Evolutionary conservation across 2,113 vertebrate species (phyloP).

Genomic region (Coregonus clupeaformis): DNA sequence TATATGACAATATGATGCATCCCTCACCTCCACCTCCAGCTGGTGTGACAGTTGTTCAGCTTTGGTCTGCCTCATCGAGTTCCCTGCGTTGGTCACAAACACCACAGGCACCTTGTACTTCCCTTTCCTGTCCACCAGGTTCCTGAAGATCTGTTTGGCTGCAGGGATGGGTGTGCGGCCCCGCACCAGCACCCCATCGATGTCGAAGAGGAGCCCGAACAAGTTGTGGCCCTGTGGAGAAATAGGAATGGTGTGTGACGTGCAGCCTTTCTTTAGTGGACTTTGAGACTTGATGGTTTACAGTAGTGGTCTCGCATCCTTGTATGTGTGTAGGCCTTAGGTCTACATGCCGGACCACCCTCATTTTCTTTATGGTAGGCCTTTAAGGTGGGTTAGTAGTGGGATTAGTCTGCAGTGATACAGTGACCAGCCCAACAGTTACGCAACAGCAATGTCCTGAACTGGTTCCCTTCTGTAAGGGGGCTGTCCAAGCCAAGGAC

Average conservation of each 20-base stretch:
- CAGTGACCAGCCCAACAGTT: too few relatives aligned
- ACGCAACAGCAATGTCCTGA: too few relatives aligned
- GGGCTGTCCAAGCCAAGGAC: too few relatives aligned
- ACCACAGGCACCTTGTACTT: conserved; percentile 88
- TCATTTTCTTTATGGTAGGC: too few relatives aligned
- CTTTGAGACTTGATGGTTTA: background rate
- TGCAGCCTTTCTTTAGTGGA: background rate
- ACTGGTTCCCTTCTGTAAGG: too few relatives aligned
- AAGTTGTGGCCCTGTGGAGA: conserved; percentile 66
- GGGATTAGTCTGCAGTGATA: too few relatives aligned
- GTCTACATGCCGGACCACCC: too few relatives aligned
- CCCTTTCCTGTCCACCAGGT: conserved; percentile 76
- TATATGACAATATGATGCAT: background rate
- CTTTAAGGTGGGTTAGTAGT: too few relatives aligned
- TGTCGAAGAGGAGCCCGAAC: conserved; percentile 92
- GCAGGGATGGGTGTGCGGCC: conserved; percentile 84
- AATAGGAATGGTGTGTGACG: background rate
- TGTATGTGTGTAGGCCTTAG: too few relatives aligned
- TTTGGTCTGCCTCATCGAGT: conserved; percentile 81
- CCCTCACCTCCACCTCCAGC: conserved; percentile 83
- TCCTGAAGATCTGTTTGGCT: conserved; percentile 83
- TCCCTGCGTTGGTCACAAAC: conserved; percentile 95
- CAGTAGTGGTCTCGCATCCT: background rate
- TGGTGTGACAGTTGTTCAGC: conserved; percentile 83
- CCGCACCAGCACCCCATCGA: conserved; percentile 91